These are phyloP conservation scores for Ceratosolen solmsi DNA, from an alignment of 1,140 invertebrate genomes.

Conservation along the genomic window DNA sequence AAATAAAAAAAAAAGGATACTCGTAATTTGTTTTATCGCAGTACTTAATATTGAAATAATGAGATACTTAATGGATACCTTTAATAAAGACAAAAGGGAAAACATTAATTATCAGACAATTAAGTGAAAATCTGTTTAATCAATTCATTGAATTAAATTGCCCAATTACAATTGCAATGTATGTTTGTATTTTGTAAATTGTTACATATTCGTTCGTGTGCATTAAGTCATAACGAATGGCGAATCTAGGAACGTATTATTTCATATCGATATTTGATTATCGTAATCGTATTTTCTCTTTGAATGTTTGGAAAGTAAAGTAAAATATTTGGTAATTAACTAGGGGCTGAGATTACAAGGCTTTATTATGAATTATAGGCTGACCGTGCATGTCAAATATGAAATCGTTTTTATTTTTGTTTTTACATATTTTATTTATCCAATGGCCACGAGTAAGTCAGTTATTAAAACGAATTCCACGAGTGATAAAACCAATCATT, in stretches of 20 bases:
- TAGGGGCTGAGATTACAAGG: conserved; percentile 9
- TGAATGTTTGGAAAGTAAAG: neutral
- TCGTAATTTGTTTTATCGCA: neutral
- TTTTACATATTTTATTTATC: conserved; percentile 38
- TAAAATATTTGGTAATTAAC: neutral
- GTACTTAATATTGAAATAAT: conserved; percentile 25
- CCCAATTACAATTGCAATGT: too few relatives aligned
- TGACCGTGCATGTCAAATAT: conserved; percentile 26
- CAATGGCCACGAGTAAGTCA: conserved; percentile 28
- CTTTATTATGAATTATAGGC: conserved; percentile 27
- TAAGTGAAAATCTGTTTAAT: neutral
- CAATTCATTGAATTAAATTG: neutral
- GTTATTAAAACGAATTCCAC: conserved; percentile 31
- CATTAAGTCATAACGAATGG: neutral
- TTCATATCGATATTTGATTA: too few relatives aligned
- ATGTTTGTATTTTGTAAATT: too few relatives aligned
- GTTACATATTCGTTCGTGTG: too few relatives aligned
- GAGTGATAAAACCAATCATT: conserved; percentile 10
- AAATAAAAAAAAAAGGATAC: neutral
- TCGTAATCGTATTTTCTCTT: neutral
- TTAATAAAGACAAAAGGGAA: neutral
- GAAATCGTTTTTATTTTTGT: conserved; percentile 10
- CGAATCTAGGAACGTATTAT: too few relatives aligned
- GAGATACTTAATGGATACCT: neutral
- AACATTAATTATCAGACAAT: neutral